phyloP scores from a whole-genome alignment of 2,113 vertebrate genomes.

The Cisticola juncidis region DNA sequence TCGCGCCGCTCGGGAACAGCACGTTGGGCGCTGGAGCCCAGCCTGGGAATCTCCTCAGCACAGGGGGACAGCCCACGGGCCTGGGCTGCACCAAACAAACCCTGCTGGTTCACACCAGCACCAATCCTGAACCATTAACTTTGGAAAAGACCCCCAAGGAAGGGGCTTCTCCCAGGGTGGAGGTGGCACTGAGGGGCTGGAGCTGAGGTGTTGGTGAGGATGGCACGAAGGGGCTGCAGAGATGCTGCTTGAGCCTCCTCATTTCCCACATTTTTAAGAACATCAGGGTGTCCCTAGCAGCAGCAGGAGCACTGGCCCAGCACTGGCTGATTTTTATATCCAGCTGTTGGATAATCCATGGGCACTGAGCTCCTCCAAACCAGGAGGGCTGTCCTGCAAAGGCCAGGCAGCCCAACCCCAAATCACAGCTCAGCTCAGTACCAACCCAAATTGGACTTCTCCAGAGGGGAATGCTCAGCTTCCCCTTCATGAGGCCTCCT shows the following conservation, averaged over 20 bases:
- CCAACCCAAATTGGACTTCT: not conserved
- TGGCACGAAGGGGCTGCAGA: not conserved
- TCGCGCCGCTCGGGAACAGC: not conserved
- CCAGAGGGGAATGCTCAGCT: not conserved
- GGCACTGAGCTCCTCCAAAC: not conserved
- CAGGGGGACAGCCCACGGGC: not conserved
- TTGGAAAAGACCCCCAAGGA: not conserved
- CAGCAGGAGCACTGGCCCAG: not conserved
- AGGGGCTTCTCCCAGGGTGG: not conserved
- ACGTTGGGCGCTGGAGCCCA: not conserved
- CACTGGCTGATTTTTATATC: not conserved
- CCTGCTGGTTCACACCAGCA: not conserved
- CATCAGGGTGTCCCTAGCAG: not conserved
- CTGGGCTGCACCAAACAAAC: not conserved
- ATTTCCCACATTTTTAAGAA: rapidly evolving
- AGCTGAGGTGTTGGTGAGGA: not conserved
- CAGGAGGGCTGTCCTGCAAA: not conserved
- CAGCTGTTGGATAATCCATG: not conserved
- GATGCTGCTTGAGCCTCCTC: not conserved
- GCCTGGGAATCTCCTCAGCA: not conserved
- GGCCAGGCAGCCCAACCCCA: not conserved
- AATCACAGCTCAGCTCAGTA: not conserved
- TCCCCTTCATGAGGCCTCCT: not conserved
- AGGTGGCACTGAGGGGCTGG: not conserved
- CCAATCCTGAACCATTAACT: rapidly evolving